These are phyloP conservation scores for Drosophila punjabiensis DNA, from an alignment of 1,140 invertebrate species.

Conservation along the genomic window DNA sequence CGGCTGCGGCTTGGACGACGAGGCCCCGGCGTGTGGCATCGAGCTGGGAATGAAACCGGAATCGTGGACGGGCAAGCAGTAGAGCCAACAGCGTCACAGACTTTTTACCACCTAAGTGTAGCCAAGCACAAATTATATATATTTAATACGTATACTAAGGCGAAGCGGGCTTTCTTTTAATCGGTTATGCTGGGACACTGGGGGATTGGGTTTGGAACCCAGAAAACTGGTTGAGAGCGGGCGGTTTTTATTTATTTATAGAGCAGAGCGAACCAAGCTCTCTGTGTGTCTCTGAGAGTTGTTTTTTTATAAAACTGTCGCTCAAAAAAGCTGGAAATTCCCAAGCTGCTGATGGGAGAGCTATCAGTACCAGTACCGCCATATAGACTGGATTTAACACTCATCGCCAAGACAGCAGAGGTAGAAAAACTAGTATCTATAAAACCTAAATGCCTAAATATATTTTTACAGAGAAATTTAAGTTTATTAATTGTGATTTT, in stretches of 20 bases:
- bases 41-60: conserved; percentile 70
- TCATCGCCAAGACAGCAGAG: conserved; percentile 14
- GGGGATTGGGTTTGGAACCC: conserved; percentile 13
- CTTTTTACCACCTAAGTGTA: conserved; percentile 39
- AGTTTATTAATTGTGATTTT: no score
- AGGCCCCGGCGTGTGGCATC: conserved; percentile 58
- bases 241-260: conserved; percentile 29
- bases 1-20: conserved; percentile 53
- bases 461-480: no score
- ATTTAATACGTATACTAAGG: conserved; percentile 40
- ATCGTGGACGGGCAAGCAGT: conserved; percentile 62
- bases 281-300: conserved; percentile 24
- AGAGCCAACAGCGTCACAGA: conserved; percentile 11
- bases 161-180: conserved; percentile 41
- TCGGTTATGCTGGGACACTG: conserved; percentile 38
- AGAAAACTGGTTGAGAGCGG: conserved; percentile 63
- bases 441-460: no score
- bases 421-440: not conserved
- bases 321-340: conserved; percentile 77
- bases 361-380: conserved; percentile 52
- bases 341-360: conserved; percentile 51
- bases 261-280: conserved; percentile 11
- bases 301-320: conserved; percentile 38
- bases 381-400: conserved; percentile 37
- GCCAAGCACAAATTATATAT: conserved; percentile 45